A percentile compares a stretch with the other conserved stretches of the same genome.
phyloP scores from a whole-genome alignment of 2,888 invertebrate genomes.

The Andrena flavipes region DNA sequence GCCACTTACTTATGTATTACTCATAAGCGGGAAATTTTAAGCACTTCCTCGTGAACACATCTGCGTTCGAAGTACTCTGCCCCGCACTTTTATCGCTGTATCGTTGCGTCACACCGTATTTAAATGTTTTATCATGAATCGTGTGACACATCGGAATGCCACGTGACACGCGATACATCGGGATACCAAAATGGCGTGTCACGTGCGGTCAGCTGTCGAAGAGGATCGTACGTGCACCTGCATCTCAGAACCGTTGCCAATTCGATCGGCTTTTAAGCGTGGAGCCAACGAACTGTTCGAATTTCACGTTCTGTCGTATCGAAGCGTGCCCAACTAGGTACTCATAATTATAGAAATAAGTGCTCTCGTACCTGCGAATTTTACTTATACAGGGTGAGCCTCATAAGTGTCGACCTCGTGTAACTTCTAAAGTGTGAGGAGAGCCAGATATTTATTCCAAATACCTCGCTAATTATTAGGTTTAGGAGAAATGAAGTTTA shows the following conservation, averaged over 20 bases:
- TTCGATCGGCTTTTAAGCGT: slow-evolving; percentile 7
- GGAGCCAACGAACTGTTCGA: slow-evolving; percentile 34
- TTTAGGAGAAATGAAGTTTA: too few species aligned
- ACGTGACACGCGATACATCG: slow-evolving; percentile 32
- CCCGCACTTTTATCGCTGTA: not conserved
- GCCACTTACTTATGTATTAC: not conserved
- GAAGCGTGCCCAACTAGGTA: not conserved
- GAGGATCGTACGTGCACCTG: not conserved
- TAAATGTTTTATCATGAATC: not conserved
- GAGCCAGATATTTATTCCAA: too few species aligned
- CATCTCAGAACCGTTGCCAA: slow-evolving; percentile 37
- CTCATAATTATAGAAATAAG: too few species aligned
- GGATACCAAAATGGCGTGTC: slow-evolving; percentile 25
- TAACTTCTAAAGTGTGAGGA: too few species aligned
- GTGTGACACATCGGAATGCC: slow-evolving; percentile 20
- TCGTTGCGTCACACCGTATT: slow-evolving; percentile 16
- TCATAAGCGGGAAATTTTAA: not conserved
- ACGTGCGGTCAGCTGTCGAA: slow-evolving; percentile 19
- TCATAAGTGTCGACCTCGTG: too few species aligned
- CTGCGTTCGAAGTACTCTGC: not conserved
- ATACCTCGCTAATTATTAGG: too few species aligned
- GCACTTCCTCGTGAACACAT: not conserved
- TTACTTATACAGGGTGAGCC: too few species aligned
- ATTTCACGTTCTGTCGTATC: not conserved
- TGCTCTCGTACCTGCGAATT: too few species aligned